Percentiles rank a stretch among this genome's conserved stretches.
Evolutionary conservation across 2,113 vertebrate species (phyloP).

Genomic region (Python bivittatus): DNA sequence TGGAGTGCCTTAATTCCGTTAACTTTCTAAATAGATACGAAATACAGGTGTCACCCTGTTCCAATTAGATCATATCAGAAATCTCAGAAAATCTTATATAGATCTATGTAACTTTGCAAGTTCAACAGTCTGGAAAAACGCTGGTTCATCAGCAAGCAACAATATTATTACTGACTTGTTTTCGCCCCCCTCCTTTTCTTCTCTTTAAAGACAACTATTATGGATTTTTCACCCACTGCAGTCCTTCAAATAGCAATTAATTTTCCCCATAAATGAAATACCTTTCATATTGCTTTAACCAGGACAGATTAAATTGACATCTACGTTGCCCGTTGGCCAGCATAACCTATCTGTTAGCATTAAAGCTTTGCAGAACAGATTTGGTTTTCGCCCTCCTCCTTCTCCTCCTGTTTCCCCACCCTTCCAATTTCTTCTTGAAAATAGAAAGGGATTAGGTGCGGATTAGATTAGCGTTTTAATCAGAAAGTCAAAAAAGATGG

Average conservation of each 20-base stretch:
- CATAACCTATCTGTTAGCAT: constrained; percentile 69
- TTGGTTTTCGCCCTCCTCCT: background rate
- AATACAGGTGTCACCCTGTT: background rate
- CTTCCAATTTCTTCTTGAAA: constrained; percentile 66
- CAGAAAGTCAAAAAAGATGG: constrained; percentile 69
- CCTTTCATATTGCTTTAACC: constrained; percentile 73
- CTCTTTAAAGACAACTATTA: constrained; percentile 30
- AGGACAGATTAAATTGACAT: constrained; percentile 67
- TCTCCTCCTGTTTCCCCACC: constrained; percentile 22
- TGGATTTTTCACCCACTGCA: constrained; percentile 64
- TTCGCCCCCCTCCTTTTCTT: background rate
- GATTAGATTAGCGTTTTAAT: constrained; percentile 74
- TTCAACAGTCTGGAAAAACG: background rate
- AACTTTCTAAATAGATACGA: background rate
- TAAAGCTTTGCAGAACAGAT: constrained; percentile 51
- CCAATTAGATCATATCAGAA: constrained; percentile 2
- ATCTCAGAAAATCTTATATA: constrained; percentile 4
- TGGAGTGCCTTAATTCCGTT: background rate
- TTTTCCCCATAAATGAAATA: constrained; percentile 74
- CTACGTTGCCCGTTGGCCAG: constrained; percentile 40
- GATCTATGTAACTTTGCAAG: constrained; percentile 19
- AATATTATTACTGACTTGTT: background rate
- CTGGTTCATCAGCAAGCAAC: constrained; percentile 1
- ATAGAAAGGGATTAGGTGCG: constrained; percentile 71
- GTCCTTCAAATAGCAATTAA: constrained; percentile 69